phyloP scores from a whole-genome alignment of 2,888 invertebrate species.

The Dryadula phaetusa region DNA sequence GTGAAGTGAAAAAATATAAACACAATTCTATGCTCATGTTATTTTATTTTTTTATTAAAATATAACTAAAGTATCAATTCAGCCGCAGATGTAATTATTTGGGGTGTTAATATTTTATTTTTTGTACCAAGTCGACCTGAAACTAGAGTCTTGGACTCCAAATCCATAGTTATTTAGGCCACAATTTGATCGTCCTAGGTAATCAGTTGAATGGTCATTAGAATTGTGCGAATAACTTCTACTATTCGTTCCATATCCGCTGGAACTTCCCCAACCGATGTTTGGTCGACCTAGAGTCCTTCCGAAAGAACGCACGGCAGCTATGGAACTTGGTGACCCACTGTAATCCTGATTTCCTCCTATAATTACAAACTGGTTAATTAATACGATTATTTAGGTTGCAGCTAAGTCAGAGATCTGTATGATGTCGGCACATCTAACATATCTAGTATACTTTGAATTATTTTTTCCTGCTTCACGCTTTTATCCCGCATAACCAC shows the following conservation, averaged over 20 bases:
- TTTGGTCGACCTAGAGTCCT: not conserved
- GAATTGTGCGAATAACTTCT: not conserved
- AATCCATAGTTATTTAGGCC: not conserved
- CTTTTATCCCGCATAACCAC: no score
- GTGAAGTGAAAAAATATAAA: not conserved
- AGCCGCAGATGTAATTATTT: not conserved
- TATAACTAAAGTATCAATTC: not conserved
- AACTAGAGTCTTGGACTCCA: not conserved
- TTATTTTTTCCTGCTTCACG: no score
- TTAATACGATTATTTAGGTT: no score
- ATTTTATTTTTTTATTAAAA: not conserved
- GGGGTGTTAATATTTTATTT: not conserved
- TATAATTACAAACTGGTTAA: not conserved
- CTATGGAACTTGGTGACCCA: not conserved
- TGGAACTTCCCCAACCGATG: not conserved
- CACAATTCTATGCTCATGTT: not conserved
- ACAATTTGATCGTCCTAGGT: not conserved
- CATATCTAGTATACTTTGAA: no score
- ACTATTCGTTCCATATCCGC: not conserved
- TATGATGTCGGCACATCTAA: no score
- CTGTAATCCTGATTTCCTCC: constrained; percentile 10
- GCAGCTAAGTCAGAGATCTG: no score
- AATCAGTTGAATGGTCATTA: constrained; percentile 2
- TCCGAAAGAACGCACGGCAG: not conserved
- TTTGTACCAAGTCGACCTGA: constrained; percentile 6